Evolutionary conservation across 2,797 vertebrate genomes (phyloP), one percentile per base, ranked within the genome.

Genomic region (Rhabdomys pumilio): DNA sequence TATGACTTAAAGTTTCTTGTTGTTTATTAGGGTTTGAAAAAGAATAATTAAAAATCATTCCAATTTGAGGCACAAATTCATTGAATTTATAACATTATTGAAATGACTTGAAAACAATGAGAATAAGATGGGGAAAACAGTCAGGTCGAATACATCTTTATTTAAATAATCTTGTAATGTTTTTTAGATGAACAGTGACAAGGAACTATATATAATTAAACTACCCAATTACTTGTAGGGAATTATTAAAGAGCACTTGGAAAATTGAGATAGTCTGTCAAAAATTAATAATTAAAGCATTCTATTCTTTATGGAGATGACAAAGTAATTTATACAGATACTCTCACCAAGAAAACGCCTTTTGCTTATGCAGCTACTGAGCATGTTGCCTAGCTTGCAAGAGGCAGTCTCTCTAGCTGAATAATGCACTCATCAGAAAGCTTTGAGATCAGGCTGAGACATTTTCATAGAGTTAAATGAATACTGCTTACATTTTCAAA

Each of bases 231-330:
- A 95, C 20, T 95, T 94, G 15, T 76, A 82, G 69, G 31, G 91
- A 96, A 95, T 96, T 91, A 97, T 95, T 97, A 92, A 94, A 69
- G 91, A 94, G 29, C 79, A 93, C 44, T 92, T 79, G 57, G 92
- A 93, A 96, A 97, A 81, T 90, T 61, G 31, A 97, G 83, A 53
- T 88, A 69, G 22, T 93, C 72, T 75, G 24, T 97, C 69, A 94
- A 93, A 96, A 84, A n/a, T 84, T 92, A 75, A 69, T 96, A 88
- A 86, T 89, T 80, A 81, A 90, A 85, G 12, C 63, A 91, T 86
- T 86, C n/a, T 59, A 87, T 84, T 93, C 53, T 92, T 91, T 41
- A 50, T 19, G 93, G n/a, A 4, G 67, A 87, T 93, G 61, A 67
- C 77, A 96, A 91, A 90, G 67, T 80, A 55, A n/a, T 80, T 87